Percentiles rank a stretch among this genome's conserved stretches.
Evolutionary conservation across 1,140 invertebrate genomes (phyloP).

Genomic region (Diachasmimorpha longicaudata): DNA sequence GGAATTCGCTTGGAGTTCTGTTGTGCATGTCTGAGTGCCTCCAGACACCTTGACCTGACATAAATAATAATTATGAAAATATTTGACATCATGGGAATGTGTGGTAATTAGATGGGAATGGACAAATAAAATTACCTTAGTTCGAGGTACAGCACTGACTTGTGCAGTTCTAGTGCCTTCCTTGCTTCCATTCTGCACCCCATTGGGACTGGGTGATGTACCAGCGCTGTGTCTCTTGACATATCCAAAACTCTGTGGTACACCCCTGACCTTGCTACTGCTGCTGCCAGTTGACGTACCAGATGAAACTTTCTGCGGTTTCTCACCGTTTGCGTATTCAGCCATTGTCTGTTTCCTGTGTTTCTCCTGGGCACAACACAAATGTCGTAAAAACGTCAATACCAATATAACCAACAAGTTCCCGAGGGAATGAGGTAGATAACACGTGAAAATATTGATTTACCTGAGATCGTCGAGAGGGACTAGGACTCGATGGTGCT

Average conservation of each 20-base stretch:
- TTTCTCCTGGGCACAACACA: slow-evolving; percentile 44
- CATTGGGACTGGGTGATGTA: slow-evolving; percentile 59
- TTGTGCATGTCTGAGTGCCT: slow-evolving; percentile 85
- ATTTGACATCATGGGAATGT: too few species aligned
- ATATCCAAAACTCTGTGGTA: slow-evolving; percentile 81
- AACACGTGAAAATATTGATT: slow-evolving; percentile 15
- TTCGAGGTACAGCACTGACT: slow-evolving; percentile 81
- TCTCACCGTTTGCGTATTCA: slow-evolving; percentile 56
- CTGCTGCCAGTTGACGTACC: slow-evolving; percentile 58
- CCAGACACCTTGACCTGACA: slow-evolving; percentile 78
- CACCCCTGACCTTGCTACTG: slow-evolving; percentile 70
- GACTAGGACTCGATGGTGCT: slow-evolving; percentile 56
- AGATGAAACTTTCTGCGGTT: slow-evolving; percentile 57
- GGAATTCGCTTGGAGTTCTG: slow-evolving; percentile 69
- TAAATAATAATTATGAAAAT: too few species aligned
- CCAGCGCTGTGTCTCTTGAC: slow-evolving; percentile 77
- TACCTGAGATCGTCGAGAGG: slow-evolving; percentile 56
- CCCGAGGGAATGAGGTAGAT: background rate
- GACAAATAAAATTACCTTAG: too few species aligned
- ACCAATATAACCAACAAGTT: background rate
- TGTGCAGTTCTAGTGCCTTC: slow-evolving; percentile 73
- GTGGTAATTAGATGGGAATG: too few species aligned
- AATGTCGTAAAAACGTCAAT: background rate
- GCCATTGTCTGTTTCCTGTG: slow-evolving; percentile 58
- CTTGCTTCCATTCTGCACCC: slow-evolving; percentile 63